A percentile compares a stretch with the other conserved stretches of the same genome.
phyloP scores from a whole-genome alignment of 1,140 invertebrate genomes.

The Phymastichus coffea region DNA sequence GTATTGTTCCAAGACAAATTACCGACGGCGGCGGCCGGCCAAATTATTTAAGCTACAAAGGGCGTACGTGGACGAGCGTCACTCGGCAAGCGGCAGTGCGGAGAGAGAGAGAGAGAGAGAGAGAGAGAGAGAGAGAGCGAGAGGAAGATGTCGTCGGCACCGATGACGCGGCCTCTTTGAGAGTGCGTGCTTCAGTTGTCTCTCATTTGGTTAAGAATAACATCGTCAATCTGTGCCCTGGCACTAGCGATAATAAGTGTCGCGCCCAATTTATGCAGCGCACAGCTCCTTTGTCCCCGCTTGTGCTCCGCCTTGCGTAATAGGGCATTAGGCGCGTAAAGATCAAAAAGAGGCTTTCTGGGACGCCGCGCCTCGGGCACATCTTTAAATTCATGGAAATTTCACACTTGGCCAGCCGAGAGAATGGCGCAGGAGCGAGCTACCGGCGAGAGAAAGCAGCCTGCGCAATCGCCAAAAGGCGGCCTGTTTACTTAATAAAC shows the following conservation, averaged over 20 bases:
- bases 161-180: no score
- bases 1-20: conserved; percentile 22
- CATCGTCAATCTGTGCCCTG: conserved; percentile 38
- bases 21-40: no score
- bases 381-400: conserved; percentile 11
- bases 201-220: conserved; percentile 50
- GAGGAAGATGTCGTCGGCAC: no score
- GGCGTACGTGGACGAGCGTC: no score
- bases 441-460: not conserved
- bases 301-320: no score
- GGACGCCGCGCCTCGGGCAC: not conserved
- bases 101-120: no score
- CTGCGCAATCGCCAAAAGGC: not conserved
- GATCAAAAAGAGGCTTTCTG: conserved; percentile 29
- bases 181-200: no score
- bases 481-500: conserved; percentile 7
- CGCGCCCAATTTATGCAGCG: conserved; percentile 36
- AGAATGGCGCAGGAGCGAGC: not conserved
- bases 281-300: conserved; percentile 35
- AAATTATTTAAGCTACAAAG: conserved; percentile 18
- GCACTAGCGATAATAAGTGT: conserved; percentile 38
- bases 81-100: no score
- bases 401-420: not conserved
- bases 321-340: no score
- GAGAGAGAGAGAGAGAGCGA: no score